Evolutionary conservation across 2,888 invertebrate genomes (phyloP).

Genomic region (Hoplodrina ambigua): DNA sequence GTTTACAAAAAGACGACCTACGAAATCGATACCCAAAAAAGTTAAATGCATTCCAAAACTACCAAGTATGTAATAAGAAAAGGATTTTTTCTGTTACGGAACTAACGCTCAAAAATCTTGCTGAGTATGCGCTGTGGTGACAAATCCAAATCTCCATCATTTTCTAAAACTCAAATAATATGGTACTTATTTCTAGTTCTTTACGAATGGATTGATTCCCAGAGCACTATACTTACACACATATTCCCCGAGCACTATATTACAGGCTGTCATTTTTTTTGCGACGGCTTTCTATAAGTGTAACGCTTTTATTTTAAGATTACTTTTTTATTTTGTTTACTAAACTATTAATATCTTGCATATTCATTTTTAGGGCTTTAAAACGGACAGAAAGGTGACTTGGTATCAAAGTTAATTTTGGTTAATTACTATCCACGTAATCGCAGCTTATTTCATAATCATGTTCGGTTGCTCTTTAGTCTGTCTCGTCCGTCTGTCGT

Average conservation of each 20-base stretch:
- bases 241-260: too few relatives aligned
- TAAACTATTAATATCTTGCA: too few relatives aligned
- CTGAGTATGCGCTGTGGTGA: background rate
- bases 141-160: too few relatives aligned
- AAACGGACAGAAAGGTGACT: background rate
- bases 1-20: conserved; percentile 29
- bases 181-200: too few relatives aligned
- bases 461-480: conserved; percentile 12
- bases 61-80: background rate
- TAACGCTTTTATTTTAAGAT: too few relatives aligned
- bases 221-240: too few relatives aligned
- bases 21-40: background rate
- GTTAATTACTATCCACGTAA: background rate
- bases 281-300: too few relatives aligned
- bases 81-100: background rate
- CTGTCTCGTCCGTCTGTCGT: conserved; percentile 42
- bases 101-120: background rate
- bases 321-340: too few relatives aligned
- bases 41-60: background rate
- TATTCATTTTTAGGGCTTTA: background rate
- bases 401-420: background rate
- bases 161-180: too few relatives aligned
- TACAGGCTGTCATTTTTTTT: too few relatives aligned
- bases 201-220: too few relatives aligned
- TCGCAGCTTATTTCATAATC: conserved; percentile 15